These are phyloP conservation scores for Nasonia longicornis DNA, from an alignment of 1,140 invertebrate species.

Conservation along the genomic window DNA sequence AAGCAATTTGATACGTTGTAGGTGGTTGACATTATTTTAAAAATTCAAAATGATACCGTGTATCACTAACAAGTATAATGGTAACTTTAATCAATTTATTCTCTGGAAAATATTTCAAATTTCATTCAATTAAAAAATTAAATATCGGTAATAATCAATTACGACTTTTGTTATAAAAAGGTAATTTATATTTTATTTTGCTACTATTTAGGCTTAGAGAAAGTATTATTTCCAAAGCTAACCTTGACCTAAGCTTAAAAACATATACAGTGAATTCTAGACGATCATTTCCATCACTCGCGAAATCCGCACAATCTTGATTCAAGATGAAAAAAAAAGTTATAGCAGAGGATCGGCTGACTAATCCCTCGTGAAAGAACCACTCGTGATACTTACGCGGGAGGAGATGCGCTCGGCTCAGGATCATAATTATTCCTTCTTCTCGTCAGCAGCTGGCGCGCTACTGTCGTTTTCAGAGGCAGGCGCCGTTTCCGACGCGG, in stretches of 20 bases:
- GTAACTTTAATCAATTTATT: too few species aligned
- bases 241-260: not conserved
- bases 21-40: too few species aligned
- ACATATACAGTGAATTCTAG: not conserved
- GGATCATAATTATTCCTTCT: constrained; percentile 66
- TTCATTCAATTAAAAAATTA: too few species aligned
- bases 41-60: too few species aligned
- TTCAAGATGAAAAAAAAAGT: not conserved
- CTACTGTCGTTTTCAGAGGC: constrained; percentile 52
- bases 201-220: not conserved
- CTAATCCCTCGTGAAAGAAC: not conserved
- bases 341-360: not conserved
- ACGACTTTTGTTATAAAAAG: not conserved
- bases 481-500: constrained; percentile 47
- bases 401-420: constrained; percentile 45
- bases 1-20: too few species aligned
- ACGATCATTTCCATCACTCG: not conserved
- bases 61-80: too few species aligned
- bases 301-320: not conserved
- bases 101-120: too few species aligned
- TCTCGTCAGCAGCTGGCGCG: constrained; percentile 59
- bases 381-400: constrained; percentile 48
- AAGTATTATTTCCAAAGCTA: not conserved
- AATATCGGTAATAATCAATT: too few species aligned
- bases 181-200: not conserved